These are phyloP conservation scores for Cylindroiulus punctatus DNA, from an alignment of 2,888 invertebrate genomes.

Conservation along the genomic window DNA sequence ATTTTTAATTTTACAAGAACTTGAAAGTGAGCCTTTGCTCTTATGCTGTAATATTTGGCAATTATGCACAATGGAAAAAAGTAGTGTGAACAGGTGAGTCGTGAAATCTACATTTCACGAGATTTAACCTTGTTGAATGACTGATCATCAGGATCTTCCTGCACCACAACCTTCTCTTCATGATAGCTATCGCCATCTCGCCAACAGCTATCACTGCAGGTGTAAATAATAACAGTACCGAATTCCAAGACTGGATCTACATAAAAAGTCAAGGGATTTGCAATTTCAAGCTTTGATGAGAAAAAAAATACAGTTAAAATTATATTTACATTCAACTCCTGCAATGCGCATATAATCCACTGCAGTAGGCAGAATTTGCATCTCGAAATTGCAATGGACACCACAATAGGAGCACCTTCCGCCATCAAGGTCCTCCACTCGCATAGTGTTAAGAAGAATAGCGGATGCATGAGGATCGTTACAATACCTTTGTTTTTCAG, in stretches of 20 bases:
- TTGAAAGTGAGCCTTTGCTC: not conserved
- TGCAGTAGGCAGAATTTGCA: slow-evolving; percentile 84
- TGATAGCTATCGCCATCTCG: slow-evolving; percentile 74
- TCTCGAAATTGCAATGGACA: slow-evolving; percentile 78
- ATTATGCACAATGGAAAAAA: not conserved
- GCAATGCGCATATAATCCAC: slow-evolving; percentile 75
- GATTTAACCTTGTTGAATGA: slow-evolving; percentile 41
- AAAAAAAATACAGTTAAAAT: not conserved
- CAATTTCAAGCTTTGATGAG: not conserved
- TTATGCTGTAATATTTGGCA: not conserved
- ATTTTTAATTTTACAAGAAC: not conserved
- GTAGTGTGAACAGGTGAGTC: not conserved
- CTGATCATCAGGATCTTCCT: slow-evolving; percentile 71
- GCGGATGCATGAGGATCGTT: slow-evolving; percentile 70
- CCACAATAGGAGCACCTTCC: slow-evolving; percentile 76
- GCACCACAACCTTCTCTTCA: slow-evolving; percentile 79
- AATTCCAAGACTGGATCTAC: slow-evolving; percentile 74
- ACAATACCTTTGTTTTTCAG: slow-evolving; percentile 74
- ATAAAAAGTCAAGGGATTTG: not conserved
- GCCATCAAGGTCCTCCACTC: slow-evolving; percentile 57
- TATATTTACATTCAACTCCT: slow-evolving; percentile 54
- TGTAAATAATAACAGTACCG: slow-evolving; percentile 85
- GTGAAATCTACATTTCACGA: slow-evolving; percentile 1
- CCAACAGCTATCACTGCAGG: slow-evolving; percentile 89
- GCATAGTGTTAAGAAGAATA: slow-evolving; percentile 69